Evolutionary conservation across 2,797 vertebrate genomes (phyloP).

Genomic region (Anabacerthia variegaticeps): DNA sequence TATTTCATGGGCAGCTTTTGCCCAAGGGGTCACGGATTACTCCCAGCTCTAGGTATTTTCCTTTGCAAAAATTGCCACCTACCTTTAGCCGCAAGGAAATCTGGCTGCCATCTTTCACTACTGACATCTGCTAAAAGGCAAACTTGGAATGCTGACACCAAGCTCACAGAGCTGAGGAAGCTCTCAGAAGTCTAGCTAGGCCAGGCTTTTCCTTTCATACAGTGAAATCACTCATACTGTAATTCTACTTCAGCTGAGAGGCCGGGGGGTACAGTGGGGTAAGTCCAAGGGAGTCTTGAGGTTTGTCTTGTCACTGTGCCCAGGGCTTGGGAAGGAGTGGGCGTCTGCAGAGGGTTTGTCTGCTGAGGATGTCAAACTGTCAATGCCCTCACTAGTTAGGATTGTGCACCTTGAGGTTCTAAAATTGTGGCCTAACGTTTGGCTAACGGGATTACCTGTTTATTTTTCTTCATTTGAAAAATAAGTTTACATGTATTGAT

Average conservation of each 20-base stretch:
- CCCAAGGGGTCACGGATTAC: neutral
- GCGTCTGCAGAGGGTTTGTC: neutral
- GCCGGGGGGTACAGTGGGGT: neutral
- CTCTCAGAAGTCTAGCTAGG: neutral
- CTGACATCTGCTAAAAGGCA: neutral
- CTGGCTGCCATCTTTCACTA: neutral
- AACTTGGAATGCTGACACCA: neutral
- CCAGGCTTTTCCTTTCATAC: neutral
- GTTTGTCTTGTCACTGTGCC: neutral
- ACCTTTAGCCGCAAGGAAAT: neutral
- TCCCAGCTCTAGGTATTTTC: neutral
- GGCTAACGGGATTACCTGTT: neutral
- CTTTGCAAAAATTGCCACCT: neutral
- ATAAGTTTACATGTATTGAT: neutral
- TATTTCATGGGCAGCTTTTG: neutral
- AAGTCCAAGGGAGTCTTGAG: neutral
- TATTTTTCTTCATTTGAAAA: neutral
- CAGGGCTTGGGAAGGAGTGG: neutral
- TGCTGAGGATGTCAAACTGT: neutral
- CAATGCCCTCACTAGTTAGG: neutral
- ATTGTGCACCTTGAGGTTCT: neutral
- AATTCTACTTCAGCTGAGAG: neutral
- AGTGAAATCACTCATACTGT: neutral
- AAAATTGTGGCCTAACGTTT: neutral
- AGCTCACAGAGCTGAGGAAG: neutral